A percentile compares a stretch with the other conserved stretches of the same genome.
Evolutionary conservation across 1,140 invertebrate species (phyloP).

Genomic region (Papilio xuthus): DNA sequence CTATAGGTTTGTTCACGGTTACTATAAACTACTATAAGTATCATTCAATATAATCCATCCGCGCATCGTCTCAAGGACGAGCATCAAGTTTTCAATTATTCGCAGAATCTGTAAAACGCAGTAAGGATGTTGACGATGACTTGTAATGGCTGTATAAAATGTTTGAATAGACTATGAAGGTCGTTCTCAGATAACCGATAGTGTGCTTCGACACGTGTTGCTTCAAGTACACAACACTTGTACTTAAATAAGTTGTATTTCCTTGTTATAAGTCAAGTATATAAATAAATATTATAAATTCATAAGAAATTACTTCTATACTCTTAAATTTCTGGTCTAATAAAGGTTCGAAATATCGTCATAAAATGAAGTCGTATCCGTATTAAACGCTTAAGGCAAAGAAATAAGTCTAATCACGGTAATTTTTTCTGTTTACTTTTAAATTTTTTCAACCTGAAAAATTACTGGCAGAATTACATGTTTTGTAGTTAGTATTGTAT

Average conservation of each 20-base stretch:
- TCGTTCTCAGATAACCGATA: conserved; percentile 34
- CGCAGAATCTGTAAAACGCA: conserved; percentile 20
- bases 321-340: too few relatives aligned
- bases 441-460: too few relatives aligned
- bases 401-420: too few relatives aligned
- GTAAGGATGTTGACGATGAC: conserved; percentile 12
- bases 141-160: conserved; percentile 33
- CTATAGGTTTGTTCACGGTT: too few relatives aligned
- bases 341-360: too few relatives aligned
- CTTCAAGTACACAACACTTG: conserved; percentile 10
- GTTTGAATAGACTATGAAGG: conserved; percentile 34
- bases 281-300: not conserved
- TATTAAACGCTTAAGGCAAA: too few relatives aligned
- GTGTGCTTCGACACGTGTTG: conserved; percentile 29
- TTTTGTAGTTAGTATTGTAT: not conserved
- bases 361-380: not conserved
- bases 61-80: not conserved
- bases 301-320: not conserved
- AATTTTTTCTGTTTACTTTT: too few relatives aligned
- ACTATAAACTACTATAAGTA: too few relatives aligned
- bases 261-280: not conserved
- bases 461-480: not conserved
- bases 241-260: not conserved
- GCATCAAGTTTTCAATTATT: conserved; percentile 4
- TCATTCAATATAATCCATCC: too few relatives aligned